Conservation (phyloP, 2,888 invertebrate genomes). For the Tetropium fuscum region DNA sequence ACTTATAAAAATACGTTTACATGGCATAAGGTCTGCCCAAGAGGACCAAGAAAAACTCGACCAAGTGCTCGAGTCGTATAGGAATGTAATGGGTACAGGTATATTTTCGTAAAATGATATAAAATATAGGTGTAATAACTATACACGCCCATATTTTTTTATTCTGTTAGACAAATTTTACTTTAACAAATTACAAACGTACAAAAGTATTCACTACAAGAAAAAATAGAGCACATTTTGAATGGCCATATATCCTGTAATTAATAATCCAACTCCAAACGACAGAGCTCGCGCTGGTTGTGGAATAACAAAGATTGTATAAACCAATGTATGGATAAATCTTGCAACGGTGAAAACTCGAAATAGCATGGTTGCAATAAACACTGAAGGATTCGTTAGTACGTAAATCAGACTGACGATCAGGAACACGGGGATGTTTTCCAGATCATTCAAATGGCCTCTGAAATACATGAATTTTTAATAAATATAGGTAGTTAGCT, state of each 20-base stretch:
- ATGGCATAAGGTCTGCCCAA: too few species aligned
- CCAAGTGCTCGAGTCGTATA: too few species aligned
- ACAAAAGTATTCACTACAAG: background rate
- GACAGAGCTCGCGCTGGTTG: slow-evolving; percentile 56
- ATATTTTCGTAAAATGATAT: too few species aligned
- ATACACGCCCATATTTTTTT: too few species aligned
- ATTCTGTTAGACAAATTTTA: too few species aligned
- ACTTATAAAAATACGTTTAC: too few species aligned
- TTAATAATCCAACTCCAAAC: slow-evolving; percentile 48
- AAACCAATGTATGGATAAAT: slow-evolving; percentile 54
- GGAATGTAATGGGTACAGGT: too few species aligned
- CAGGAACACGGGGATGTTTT: slow-evolving; percentile 76
- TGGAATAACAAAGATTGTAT: slow-evolving; percentile 53
- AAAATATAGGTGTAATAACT: too few species aligned
- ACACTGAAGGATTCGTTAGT: slow-evolving; percentile 68
- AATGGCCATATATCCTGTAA: slow-evolving; percentile 57
- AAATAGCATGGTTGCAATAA: slow-evolving; percentile 63
- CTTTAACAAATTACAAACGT: too few species aligned
- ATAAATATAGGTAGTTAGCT: too few species aligned
- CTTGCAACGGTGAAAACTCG: slow-evolving; percentile 48
- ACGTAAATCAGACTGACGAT: slow-evolving; percentile 71
- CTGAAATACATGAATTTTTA: too few species aligned
- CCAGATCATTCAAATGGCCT: slow-evolving; percentile 77
- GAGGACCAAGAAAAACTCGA: too few species aligned
- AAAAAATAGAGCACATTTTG: slow-evolving; percentile 40